These are phyloP conservation scores for Eunapius fragilis DNA, from an alignment of 37 sponge, comb jelly and placozoan genomes.

Conservation along the genomic window DNA sequence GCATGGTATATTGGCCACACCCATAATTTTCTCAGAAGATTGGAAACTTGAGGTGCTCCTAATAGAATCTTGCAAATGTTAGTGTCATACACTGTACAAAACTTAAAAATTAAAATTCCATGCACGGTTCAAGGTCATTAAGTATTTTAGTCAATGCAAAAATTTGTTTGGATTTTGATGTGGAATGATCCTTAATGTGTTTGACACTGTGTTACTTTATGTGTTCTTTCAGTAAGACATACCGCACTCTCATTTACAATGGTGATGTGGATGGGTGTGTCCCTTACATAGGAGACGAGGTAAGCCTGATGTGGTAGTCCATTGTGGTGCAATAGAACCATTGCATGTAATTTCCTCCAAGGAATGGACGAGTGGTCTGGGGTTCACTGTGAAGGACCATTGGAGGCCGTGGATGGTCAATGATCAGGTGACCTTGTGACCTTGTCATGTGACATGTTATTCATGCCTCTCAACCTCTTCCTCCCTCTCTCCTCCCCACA, in stretches of 20 bases:
- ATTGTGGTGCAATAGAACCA: neutral
- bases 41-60: too few species aligned
- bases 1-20: too few species aligned
- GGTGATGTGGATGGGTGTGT: slow-evolving; percentile 89
- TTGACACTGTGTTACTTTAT: neutral
- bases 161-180: too few species aligned
- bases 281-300: slow-evolving; percentile 81
- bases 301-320: neutral
- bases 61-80: too few species aligned
- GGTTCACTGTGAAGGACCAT: slow-evolving; percentile 31
- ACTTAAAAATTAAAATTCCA: too few species aligned
- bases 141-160: too few species aligned
- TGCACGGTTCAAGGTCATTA: too few species aligned
- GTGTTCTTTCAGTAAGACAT: slow-evolving; percentile 38
- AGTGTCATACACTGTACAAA: too few species aligned
- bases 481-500: too few species aligned
- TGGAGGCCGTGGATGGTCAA: slow-evolving; percentile 83
- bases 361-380: slow-evolving; percentile 78
- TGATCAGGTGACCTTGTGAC: slow-evolving; percentile 53
- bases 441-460: neutral
- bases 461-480: too few species aligned
- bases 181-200: too few species aligned
- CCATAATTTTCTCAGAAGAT: too few species aligned
- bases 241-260: slow-evolving; percentile 79
- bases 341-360: slow-evolving; percentile 3